phyloP scores from a whole-genome alignment of 2,113 vertebrate species.

The Alethe diademata region DNA sequence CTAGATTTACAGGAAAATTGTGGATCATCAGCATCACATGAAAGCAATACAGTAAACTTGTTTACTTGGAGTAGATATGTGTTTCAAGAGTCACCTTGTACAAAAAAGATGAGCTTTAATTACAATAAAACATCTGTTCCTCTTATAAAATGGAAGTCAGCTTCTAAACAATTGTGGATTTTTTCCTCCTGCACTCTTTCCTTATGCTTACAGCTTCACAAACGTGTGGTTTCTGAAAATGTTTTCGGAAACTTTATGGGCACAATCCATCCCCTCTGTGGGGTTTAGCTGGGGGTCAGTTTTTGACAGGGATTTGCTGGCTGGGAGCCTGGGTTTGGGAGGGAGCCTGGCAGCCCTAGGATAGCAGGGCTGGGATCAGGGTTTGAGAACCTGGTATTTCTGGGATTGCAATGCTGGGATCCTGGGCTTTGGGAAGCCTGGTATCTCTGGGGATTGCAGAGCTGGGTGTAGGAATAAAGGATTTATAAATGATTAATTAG shows the following conservation, averaged over 20 bases:
- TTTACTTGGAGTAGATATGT: slow-evolving; percentile 1
- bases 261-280: accelerated
- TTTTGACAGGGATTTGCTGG: background rate
- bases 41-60: background rate
- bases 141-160: background rate
- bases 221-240: background rate
- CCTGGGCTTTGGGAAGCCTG: background rate
- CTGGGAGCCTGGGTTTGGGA: background rate
- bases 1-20: slow-evolving; percentile 17
- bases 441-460: accelerated
- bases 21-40: background rate
- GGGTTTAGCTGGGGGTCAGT: background rate
- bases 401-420: background rate
- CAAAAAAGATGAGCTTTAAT: slow-evolving; percentile 47
- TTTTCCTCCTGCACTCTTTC: background rate
- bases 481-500: too few species aligned
- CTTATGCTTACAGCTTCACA: background rate
- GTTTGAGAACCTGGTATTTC: accelerated
- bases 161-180: background rate
- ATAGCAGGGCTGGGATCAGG: background rate
- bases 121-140: slow-evolving; percentile 53
- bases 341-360: background rate
- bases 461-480: too few species aligned
- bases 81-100: slow-evolving; percentile 40
- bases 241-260: background rate